Percentiles rank a stretch among this genome's conserved stretches.
phyloP scores from a whole-genome alignment of 2,797 vertebrate species.

The Typhlichthys eigenmanni region DNA sequence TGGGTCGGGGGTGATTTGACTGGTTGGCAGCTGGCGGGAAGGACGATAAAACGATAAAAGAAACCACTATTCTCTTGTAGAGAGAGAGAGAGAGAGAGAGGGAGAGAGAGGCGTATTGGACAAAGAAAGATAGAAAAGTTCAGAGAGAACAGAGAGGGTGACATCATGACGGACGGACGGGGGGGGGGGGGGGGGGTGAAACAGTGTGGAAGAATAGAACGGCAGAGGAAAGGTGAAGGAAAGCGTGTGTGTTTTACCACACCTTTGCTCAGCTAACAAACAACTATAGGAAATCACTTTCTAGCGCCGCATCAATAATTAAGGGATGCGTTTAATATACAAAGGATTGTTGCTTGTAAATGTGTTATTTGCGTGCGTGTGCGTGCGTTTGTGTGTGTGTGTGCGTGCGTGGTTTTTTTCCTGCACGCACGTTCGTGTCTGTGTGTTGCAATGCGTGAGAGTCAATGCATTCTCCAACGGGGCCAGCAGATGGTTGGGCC shows the following conservation, averaged over 20 bases:
- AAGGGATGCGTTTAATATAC: constrained; percentile 18
- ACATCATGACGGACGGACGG: constrained; percentile 50
- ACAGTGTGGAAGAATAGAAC: not conserved
- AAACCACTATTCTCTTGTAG: constrained; percentile 28
- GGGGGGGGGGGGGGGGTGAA: constrained; percentile 6
- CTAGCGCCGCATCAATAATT: constrained; percentile 32
- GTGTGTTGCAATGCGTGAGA: constrained; percentile 35
- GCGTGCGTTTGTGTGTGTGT: not conserved
- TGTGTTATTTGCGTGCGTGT: constrained; percentile 21
- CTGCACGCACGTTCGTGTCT: not conserved
- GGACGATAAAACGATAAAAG: constrained; percentile 13
- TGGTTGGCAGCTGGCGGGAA: constrained; percentile 51
- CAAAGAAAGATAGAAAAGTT: constrained; percentile 45
- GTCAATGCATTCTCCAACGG: constrained; percentile 37
- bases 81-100: constrained; percentile 9
- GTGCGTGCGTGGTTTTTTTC: not conserved
- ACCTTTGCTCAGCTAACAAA: constrained; percentile 3
- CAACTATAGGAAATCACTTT: constrained; percentile 5
- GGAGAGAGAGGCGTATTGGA: constrained; percentile 10
- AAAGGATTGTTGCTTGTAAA: constrained; percentile 15
- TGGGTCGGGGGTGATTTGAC: constrained; percentile 31
- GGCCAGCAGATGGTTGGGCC: constrained; percentile 67
- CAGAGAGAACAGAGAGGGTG: constrained; percentile 40
- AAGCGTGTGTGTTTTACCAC: constrained; percentile 9
- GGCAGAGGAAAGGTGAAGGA: not conserved